These are phyloP conservation scores for Zonitis immaculata DNA, from an alignment of 2,888 invertebrate genomes.

Conservation along the genomic window DNA sequence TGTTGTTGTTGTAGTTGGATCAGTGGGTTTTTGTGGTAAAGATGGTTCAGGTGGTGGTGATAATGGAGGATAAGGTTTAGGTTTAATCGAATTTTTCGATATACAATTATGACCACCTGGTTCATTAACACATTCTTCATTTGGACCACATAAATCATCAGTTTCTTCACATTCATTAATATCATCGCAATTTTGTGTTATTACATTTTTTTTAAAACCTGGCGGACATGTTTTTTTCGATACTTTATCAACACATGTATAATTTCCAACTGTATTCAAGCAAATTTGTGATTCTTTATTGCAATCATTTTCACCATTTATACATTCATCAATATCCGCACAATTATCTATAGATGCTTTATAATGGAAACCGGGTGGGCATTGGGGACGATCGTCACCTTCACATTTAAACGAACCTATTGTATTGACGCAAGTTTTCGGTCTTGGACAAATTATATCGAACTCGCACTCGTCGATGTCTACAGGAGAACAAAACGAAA, in stretches of 20 bases:
- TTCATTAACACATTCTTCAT: constrained; percentile 63
- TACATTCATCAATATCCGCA: constrained; percentile 69
- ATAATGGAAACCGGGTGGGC: constrained; percentile 45
- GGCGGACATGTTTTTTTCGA: constrained; percentile 58
- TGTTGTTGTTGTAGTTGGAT: constrained; percentile 3
- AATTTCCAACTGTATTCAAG: constrained; percentile 66
- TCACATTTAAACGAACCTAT: constrained; percentile 45
- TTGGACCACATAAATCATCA: constrained; percentile 55
- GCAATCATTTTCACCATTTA: constrained; percentile 60
- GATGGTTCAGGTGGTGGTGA: constrained; percentile 16
- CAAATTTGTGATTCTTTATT: constrained; percentile 63
- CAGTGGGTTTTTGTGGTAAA: constrained; percentile 15
- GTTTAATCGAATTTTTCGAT: constrained; percentile 35
- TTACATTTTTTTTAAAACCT: constrained; percentile 58
- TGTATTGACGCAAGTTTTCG: constrained; percentile 43
- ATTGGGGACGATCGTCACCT: constrained; percentile 34
- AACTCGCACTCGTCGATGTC: constrained; percentile 47
- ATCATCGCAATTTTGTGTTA: constrained; percentile 60
- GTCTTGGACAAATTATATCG: constrained; percentile 38
- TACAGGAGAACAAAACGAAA: constrained; percentile 22
- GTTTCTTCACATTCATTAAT: constrained; percentile 71
- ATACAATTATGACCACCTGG: constrained; percentile 63
- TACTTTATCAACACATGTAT: constrained; percentile 63
- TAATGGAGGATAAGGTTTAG: constrained; percentile 12
- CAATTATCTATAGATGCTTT: constrained; percentile 42